These are phyloP conservation scores for Chaitophorus viminalis DNA, from an alignment of 2,888 invertebrate species.

Conservation along the genomic window DNA sequence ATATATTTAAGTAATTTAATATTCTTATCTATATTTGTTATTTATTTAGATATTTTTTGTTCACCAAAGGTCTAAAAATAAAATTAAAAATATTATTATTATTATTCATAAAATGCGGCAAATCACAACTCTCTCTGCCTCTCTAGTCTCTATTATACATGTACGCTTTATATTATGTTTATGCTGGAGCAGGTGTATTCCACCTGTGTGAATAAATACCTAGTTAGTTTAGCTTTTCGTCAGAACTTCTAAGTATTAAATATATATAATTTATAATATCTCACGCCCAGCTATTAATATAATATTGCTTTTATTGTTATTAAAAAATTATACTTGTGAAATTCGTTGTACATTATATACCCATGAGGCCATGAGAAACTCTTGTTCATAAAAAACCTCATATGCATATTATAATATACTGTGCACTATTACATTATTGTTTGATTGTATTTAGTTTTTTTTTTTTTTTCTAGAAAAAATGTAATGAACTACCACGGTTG, in stretches of 20 bases:
- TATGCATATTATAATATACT: background rate
- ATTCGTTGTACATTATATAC: background rate
- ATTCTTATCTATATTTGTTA: no score
- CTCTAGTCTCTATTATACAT: no score
- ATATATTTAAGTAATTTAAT: no score
- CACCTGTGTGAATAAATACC: background rate
- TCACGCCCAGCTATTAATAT: background rate
- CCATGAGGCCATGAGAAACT: background rate
- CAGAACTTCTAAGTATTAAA: background rate
- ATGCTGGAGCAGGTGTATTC: background rate
- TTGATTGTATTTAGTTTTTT: background rate
- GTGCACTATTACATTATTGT: background rate
- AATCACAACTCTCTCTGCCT: no score
- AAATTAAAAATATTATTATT: no score
- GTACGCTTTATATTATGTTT: no score
- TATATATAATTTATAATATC: background rate
- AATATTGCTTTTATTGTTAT: background rate
- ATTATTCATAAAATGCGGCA: no score
- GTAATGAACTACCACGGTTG: conserved; percentile 4
- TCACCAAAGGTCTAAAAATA: no score
- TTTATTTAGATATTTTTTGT: no score
- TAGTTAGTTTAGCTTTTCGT: background rate
- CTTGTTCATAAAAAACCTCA: background rate
- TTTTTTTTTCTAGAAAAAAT: conserved; percentile 3
- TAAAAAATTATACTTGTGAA: background rate